phyloP scores from a whole-genome alignment of 1,140 invertebrate species.

The Thaumetopoea pityocampa region DNA sequence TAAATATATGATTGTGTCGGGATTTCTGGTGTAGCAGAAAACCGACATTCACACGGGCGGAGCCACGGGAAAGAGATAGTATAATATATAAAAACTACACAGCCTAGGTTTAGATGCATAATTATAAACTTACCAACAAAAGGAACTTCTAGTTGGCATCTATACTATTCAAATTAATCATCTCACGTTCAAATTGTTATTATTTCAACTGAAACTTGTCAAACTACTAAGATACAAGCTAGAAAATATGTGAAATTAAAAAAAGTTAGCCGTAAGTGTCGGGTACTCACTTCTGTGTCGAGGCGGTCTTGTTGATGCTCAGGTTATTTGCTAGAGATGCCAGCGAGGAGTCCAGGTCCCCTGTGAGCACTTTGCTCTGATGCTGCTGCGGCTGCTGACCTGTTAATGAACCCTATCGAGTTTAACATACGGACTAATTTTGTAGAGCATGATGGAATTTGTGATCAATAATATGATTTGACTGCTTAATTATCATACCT shows the following conservation, averaged over 20 bases:
- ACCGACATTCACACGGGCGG: too few relatives aligned
- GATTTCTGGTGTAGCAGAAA: too few relatives aligned
- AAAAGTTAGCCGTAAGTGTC: background rate
- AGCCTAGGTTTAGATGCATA: too few relatives aligned
- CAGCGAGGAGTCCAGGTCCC: constrained; percentile 93
- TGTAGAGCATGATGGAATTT: background rate
- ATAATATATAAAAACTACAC: too few relatives aligned
- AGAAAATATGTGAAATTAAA: constrained; percentile 10
- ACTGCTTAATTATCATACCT: too few relatives aligned
- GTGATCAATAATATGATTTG: too few relatives aligned
- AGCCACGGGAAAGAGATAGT: too few relatives aligned
- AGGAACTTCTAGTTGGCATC: too few relatives aligned
- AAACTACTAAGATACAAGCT: constrained; percentile 15
- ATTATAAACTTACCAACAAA: too few relatives aligned
- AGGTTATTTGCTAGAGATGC: constrained; percentile 94
- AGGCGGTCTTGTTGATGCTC: constrained; percentile 90
- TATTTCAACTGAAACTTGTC: constrained; percentile 13
- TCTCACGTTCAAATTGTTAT: too few relatives aligned
- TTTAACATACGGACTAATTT: constrained; percentile 6
- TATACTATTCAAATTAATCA: too few relatives aligned
- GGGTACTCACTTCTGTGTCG: constrained; percentile 64
- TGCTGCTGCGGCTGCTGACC: constrained; percentile 74
- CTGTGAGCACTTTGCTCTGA: constrained; percentile 87
- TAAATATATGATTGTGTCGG: too few relatives aligned
- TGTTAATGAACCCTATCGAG: constrained; percentile 27